Evolutionary conservation across 2,113 vertebrate genomes (phyloP), one percentile per base, ranked within the genome.

Genomic region (Ammospiza caudacuta): DNA sequence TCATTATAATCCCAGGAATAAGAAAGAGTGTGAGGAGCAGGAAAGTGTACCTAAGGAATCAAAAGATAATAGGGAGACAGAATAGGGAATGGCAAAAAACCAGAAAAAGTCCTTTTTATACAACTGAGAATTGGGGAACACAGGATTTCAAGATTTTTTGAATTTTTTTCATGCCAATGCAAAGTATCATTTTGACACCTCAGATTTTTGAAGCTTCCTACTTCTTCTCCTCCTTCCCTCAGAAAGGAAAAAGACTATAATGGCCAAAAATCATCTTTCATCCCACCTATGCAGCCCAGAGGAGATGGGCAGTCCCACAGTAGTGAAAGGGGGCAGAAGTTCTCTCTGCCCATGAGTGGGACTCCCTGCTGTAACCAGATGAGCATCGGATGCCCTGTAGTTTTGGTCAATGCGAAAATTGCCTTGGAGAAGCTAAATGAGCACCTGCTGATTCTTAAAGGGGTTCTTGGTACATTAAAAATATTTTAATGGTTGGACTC

Each of bases 1-100:
- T 99, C 98, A 99, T 99, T 94, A 99, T 97, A 63, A 99, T 98
- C 78, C 99, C 99, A 57, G 99, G 99, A 87, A 99, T 97, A 57
- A 99, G 98, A 95, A 99, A 99, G 86, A 99, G 99, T 51, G 98
- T 97, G 97, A 99, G 95, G 47, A 99, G 87, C 96, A 99, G 97
- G 84, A 99, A 99, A 22, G 98, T 98, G 28, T 99, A 99, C 99
- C 99, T 99, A 93, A 43, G 77, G 69, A 95, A 80, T 69, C 18
- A 86, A 80, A 95, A 93, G 49, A 92, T 43, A 43, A 43, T 15
- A 43, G 15, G 41, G 15, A 43, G 41, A 43, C 75, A 85, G 78
- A 69, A 13, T 3, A 23, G 39, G 22, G 24, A 86, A 44, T 9
- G 59, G 57, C 79, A 78, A n/a, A 87, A 83, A 83, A 7, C 3